Base-by-base conservation (phyloP, 1,140 invertebrate genomes). In the Scaptomyza graminum region DNA sequence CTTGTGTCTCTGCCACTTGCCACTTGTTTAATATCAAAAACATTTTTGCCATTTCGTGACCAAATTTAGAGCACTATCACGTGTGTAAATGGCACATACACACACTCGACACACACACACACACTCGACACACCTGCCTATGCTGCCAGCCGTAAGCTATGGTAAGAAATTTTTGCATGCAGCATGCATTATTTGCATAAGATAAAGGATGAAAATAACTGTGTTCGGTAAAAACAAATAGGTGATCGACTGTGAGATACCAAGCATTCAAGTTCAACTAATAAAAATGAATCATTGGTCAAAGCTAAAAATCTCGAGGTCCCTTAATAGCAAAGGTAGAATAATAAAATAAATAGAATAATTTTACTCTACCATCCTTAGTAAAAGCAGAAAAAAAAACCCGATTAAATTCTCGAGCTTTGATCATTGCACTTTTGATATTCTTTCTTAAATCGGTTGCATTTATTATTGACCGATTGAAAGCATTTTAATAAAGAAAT, bases 161-260 rank as follows among this genome's bases (percentile, higher is more conserved):
- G 75, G 66, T 49, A 63, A 46, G 71, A 54, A 49, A 60, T 37
- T 74, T 61, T 72, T 60, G 74, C 82, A 87, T 87, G 78, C 83
- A 76, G 68, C 75, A 78, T 62, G 76, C 84, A 79, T 65, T 79
- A 88, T 87, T 87, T 88, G 83, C 83, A 87, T 88, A 83, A 76
- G 83, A 83, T 87, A 88, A 87, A 83, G 61, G 51, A 79, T 76
- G 73, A 65, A 76, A 83, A 66, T 12, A 76, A 79, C 64, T 44
- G 16, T 13, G 22, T 62, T 56, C 9, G 55, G 3, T 5, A 6
- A n/a, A 34, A 15, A 34, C 31, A 3, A 37, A 0, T 16, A 0
- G 0, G 9, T 39, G 15, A 11, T 13, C 12, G 31, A 59, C 49
- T 12, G 0, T 11, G 11, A 39, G 50, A 49, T 67, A 60, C 64